A percentile compares a stretch with the other conserved stretches of the same genome.
phyloP scores from a whole-genome alignment of 2,888 invertebrate species.

The Epinotia nisella region DNA sequence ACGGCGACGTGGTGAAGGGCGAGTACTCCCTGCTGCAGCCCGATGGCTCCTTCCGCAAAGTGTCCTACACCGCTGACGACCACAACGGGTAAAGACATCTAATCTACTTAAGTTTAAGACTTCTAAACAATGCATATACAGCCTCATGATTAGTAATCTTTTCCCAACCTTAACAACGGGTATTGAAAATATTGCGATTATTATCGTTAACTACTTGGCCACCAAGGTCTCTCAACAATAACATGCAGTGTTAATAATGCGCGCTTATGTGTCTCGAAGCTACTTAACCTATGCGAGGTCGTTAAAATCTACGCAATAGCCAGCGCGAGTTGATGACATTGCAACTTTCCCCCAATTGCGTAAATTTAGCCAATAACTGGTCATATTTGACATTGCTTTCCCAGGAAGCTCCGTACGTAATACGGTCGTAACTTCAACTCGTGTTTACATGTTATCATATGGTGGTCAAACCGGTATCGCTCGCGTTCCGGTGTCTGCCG shows the following conservation, averaged over 20 bases:
- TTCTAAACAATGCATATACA: slow-evolving; percentile 21
- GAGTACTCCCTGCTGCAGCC: slow-evolving; percentile 87
- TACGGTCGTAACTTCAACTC: slow-evolving; percentile 54
- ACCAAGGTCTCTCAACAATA: slow-evolving; percentile 38
- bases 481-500: slow-evolving; percentile 55
- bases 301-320: slow-evolving; percentile 43
- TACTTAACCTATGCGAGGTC: slow-evolving; percentile 39
- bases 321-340: slow-evolving; percentile 51
- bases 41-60: slow-evolving; percentile 86
- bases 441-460: slow-evolving; percentile 68
- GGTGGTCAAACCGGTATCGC: slow-evolving; percentile 73
- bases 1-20: slow-evolving; percentile 87
- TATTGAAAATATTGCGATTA: slow-evolving; percentile 38
- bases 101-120: not conserved
- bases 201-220: slow-evolving; percentile 39
- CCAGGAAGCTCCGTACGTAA: slow-evolving; percentile 62
- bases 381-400: slow-evolving; percentile 59
- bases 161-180: slow-evolving; percentile 32
- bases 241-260: slow-evolving; percentile 34
- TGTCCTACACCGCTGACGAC: slow-evolving; percentile 85
- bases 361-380: slow-evolving; percentile 55
- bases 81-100: slow-evolving; percentile 78
- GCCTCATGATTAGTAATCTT: slow-evolving; percentile 32
- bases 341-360: slow-evolving; percentile 68
- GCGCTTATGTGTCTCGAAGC: slow-evolving; percentile 23